Evolutionary conservation across 2,888 invertebrate species (phyloP), one percentile per base, ranked within the genome.

Genomic region (Pollenia labialis): DNA sequence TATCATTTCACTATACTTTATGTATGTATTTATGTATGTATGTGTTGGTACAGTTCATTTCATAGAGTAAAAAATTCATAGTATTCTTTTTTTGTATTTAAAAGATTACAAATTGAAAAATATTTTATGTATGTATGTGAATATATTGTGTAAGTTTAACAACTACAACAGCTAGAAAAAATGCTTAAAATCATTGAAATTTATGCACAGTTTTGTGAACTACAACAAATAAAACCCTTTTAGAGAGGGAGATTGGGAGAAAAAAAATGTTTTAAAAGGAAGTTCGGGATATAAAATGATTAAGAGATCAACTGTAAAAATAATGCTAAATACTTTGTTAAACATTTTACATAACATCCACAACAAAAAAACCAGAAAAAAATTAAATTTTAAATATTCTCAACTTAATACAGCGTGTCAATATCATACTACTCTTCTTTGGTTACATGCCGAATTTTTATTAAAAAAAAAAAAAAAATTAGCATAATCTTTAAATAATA

Each of bases 51-150:
- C 16, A 42, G 14, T 40, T 42, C 18, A 7, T 16, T 23, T 7
- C n/a, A 48, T 66, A 66, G 44, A 44, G 12, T 11, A 40, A 42
- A 1, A 4, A 42, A 18, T 56, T 54, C 32, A 12, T 16, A 12
- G 11, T 46, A 32, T 32, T 23, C 12, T 64, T 68, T 58, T 52
- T 52, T 14, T 12, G 32, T 46, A 72, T 72, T 50, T 54, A 72
- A 77, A 83, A 77, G 76, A 83, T 83, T 81, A 83, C 80, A 86
- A 86, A 83, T 82, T 80, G 58, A 76, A 86, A 86, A 83, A 72
- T 77, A 66, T 66, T 66, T 58, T 77, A 32, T 66, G 14, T 72
- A 48, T 54, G 54, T 60, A 32, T 60, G 60, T 72, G n/a, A 56
- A 66, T 16, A 40, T 52, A 11, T n/a, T 42, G 54, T 42, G 10